These are phyloP conservation scores for Musca vetustissima DNA, from an alignment of 1,140 invertebrate genomes.

Conservation along the genomic window DNA sequence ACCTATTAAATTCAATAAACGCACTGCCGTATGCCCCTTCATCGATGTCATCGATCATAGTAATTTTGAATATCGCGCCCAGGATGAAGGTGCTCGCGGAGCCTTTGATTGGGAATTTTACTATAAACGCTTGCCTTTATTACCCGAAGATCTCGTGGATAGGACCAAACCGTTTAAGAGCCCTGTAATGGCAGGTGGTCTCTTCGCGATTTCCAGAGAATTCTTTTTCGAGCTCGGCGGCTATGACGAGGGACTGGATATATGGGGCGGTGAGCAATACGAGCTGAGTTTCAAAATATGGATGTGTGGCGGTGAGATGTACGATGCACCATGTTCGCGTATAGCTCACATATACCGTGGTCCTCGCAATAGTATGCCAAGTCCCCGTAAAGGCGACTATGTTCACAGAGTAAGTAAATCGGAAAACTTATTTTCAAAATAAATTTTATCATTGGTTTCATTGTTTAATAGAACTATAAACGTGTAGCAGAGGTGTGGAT, in stretches of 20 bases:
- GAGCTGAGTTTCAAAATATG: conserved; percentile 96
- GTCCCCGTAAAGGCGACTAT: conserved; percentile 43
- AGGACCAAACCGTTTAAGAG: conserved; percentile 89
- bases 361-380: conserved; percentile 39
- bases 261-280: conserved; percentile 98
- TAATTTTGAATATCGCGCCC: conserved; percentile 88
- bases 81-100: conserved; percentile 92
- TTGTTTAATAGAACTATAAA: conserved; percentile 73
- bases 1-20: conserved; percentile 83
- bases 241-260: conserved; percentile 89
- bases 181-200: conserved; percentile 92
- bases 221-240: conserved; percentile 97
- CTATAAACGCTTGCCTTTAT: conserved; percentile 88
- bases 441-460: conserved; percentile 20
- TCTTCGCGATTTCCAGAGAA: conserved; percentile 86
- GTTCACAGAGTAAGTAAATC: conserved; percentile 39
- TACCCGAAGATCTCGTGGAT: conserved; percentile 77
- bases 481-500: conserved; percentile 97
- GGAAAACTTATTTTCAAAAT: conserved; percentile 8
- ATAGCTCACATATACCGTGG: conserved; percentile 90
- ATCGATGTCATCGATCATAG: conserved; percentile 95
- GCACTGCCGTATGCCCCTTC: conserved; percentile 92
- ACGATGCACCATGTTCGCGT: conserved; percentile 87
- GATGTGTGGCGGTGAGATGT: conserved; percentile 91
- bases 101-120: conserved; percentile 97